Evolutionary conservation across 2,113 vertebrate genomes (phyloP), one percentile per base, ranked within the genome.

Genomic region (Cyprinus carpio): DNA sequence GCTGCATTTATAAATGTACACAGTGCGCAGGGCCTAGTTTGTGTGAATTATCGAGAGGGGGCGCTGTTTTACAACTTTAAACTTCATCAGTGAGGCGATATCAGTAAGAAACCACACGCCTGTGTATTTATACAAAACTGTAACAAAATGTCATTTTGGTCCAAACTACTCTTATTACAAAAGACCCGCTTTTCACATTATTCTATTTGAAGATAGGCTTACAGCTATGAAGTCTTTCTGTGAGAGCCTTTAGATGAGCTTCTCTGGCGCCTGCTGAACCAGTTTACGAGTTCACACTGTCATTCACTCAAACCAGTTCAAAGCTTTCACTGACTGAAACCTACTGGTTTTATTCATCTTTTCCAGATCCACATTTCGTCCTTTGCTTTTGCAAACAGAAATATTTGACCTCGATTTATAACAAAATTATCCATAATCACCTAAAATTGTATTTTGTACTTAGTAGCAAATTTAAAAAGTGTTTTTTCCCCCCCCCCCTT

Each of bases 61-160:
- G 85, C 79, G 67, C 80, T 83, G 64, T 60, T 81, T 49, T 40
- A 81, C 74, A 85, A 85, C 64, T 27, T 81, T 46, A 65, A 29
- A 20, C 25, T 23, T 18, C 16, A 23, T 31, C 75, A 62, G 6
- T n/a, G 0, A 25, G 3, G 18, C 11, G 10, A 13, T 46, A 10
- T 65, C 13, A 4, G n/a, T 29, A 1, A 2, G 13, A 25, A 40
- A 29, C 4, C 27, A 62, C 77, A 25, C 0, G 51, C 25, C 2
- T 43, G 9, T 43, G 4, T 6, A 56, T 40, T 27, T 18, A 46
- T 46, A 46, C 6, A 27, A 15, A 79, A 40, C 6, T 62, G 16
- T 15, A 60, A 37, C 2, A 4, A 27, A 16, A 12, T 13, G 0
- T 12, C 1, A 11, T 23, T 43, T 72, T 10, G 40, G 2, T 43